phyloP scores from a whole-genome alignment of 1,140 invertebrate genomes.

The Idris sp. region DNA sequence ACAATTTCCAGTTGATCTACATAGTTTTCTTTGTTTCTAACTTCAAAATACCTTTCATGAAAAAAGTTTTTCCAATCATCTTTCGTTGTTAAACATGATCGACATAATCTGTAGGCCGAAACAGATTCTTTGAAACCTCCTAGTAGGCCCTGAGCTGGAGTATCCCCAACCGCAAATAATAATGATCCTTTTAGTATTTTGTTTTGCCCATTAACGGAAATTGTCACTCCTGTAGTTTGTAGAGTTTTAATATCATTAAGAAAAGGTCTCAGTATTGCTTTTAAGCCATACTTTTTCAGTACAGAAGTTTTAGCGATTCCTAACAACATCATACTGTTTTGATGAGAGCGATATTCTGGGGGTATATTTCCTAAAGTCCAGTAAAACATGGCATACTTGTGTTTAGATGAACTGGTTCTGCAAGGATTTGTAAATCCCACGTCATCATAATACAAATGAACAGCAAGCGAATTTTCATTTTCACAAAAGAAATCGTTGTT shows the following conservation, averaged over 20 bases:
- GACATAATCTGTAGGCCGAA: constrained; percentile 47
- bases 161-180: constrained; percentile 53
- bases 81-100: constrained; percentile 31
- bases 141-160: constrained; percentile 33
- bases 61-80: constrained; percentile 37
- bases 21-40: too few species aligned
- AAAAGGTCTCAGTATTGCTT: background rate
- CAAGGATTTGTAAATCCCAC: constrained; percentile 1
- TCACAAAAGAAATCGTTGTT: constrained; percentile 2
- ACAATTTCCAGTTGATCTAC: too few species aligned
- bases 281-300: constrained; percentile 4
- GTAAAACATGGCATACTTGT: constrained; percentile 1
- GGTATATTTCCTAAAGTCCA: constrained; percentile 9
- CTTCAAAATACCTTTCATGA: too few species aligned
- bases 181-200: constrained; percentile 43
- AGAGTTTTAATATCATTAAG: constrained; percentile 10
- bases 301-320: constrained; percentile 3
- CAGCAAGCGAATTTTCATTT: constrained; percentile 2
- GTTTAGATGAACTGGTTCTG: background rate
- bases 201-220: constrained; percentile 1
- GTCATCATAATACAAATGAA: constrained; percentile 11
- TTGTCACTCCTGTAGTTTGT: constrained; percentile 18
- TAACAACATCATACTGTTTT: constrained; percentile 4
- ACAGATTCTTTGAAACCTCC: constrained; percentile 60
- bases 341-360: constrained; percentile 1